Evolutionary conservation across 2,113 vertebrate species (phyloP).

Genomic region (Hyla sarda): DNA sequence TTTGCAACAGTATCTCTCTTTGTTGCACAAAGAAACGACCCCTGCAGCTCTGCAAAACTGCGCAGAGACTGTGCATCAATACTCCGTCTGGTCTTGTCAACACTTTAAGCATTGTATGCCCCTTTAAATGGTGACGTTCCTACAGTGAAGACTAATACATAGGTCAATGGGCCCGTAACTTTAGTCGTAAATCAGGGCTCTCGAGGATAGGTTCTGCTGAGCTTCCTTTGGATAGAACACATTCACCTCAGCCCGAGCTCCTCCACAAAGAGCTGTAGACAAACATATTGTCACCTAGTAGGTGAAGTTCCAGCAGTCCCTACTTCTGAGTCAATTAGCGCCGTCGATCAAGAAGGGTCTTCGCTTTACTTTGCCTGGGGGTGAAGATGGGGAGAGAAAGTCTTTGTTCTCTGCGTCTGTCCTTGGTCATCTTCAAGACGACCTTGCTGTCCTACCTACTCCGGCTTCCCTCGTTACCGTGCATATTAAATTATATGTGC

Average conservation of each 20-base stretch:
- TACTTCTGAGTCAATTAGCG: constrained; percentile 26
- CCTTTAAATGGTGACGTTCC: neutral
- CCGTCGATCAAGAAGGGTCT: constrained; percentile 8
- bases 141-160: neutral
- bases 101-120: neutral
- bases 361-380: constrained; percentile 29
- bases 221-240: neutral
- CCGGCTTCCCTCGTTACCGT: constrained; percentile 27
- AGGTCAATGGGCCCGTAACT: neutral
- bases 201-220: neutral
- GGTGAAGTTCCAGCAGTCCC: constrained; percentile 4
- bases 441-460: constrained; percentile 23
- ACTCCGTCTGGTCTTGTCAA: neutral
- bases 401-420: constrained; percentile 34
- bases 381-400: constrained; percentile 29
- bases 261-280: neutral
- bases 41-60: too few relatives aligned
- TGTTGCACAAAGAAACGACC: too few relatives aligned
- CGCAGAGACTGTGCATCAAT: too few relatives aligned
- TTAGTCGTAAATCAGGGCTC: neutral
- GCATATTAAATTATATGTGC: constrained; percentile 43
- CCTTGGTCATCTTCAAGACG: constrained; percentile 36
- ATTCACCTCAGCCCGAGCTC: neutral
- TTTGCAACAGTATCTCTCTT: too few relatives aligned
- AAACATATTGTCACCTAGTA: neutral